phyloP scores from a whole-genome alignment of 2,113 vertebrate species.

The Rhipidura dahli region DNA sequence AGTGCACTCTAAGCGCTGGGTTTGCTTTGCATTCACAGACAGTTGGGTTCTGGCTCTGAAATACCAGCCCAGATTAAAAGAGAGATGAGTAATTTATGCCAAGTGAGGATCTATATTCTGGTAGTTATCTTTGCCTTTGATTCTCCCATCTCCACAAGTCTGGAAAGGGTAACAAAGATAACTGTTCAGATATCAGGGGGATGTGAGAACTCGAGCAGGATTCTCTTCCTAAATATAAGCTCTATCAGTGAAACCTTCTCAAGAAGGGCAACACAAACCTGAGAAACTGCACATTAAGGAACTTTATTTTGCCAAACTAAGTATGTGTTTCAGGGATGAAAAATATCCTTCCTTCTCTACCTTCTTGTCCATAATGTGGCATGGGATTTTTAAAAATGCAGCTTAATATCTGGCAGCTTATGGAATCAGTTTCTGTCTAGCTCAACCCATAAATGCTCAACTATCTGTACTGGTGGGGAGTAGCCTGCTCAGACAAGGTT shows the following conservation, averaged over 20 bases:
- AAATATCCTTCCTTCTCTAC: background rate
- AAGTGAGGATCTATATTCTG: background rate
- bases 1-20: fast-evolving
- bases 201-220: background rate
- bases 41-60: background rate
- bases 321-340: background rate
- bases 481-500: background rate
- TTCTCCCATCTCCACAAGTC: background rate
- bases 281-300: background rate
- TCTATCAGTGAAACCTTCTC: background rate
- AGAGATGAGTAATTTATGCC: background rate
- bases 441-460: background rate
- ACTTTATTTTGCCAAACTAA: background rate
- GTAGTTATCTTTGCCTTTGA: background rate
- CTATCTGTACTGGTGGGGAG: background rate
- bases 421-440: background rate
- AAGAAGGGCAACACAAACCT: background rate
- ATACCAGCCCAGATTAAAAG: background rate
- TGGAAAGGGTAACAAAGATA: background rate
- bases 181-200: background rate
- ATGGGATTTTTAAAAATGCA: background rate
- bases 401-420: background rate
- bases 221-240: background rate
- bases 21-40: fast-evolving
- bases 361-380: background rate